A percentile compares a stretch with the other conserved stretches of the same genome.
phyloP scores from a whole-genome alignment of 2,888 invertebrate species.

The Sesamia inferens region DNA sequence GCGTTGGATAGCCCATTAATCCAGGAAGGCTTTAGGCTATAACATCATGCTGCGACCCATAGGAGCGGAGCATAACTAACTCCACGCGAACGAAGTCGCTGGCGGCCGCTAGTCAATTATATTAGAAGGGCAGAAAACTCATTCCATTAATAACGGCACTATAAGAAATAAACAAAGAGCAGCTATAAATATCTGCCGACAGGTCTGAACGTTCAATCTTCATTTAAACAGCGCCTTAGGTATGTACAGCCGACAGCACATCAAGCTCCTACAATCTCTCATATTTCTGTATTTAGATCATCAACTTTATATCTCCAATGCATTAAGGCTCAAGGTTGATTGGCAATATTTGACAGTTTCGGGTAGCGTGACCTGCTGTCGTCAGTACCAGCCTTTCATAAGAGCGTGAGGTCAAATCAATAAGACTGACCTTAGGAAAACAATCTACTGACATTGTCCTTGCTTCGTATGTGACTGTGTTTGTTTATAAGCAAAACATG shows the following conservation, averaged over 20 bases:
- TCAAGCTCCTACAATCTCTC: too few species aligned
- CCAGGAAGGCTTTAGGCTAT: too few species aligned
- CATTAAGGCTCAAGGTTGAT: too few species aligned
- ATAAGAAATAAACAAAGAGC: slow-evolving; percentile 7
- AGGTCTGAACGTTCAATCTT: slow-evolving; percentile 48
- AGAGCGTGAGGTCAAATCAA: slow-evolving; percentile 71
- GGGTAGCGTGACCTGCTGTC: too few species aligned
- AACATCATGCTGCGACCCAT: too few species aligned
- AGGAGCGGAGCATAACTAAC: too few species aligned
- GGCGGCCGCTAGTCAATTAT: too few species aligned
- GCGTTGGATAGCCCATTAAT: too few species aligned
- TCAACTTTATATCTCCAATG: too few species aligned
- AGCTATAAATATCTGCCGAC: slow-evolving; percentile 12
- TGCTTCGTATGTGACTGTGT: slow-evolving; percentile 25
- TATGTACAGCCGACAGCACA: neutral
- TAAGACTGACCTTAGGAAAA: slow-evolving; percentile 70
- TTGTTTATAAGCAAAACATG: slow-evolving; percentile 45
- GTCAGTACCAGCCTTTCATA: slow-evolving; percentile 44
- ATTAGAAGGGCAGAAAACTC: neutral
- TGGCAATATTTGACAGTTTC: too few species aligned
- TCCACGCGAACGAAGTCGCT: too few species aligned
- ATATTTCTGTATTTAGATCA: too few species aligned
- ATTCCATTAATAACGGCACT: neutral
- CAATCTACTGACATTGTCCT: slow-evolving; percentile 49
- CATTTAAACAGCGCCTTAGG: slow-evolving; percentile 41